phyloP scores from a whole-genome alignment of 92 coral and sea anemone species.

The Muricea muricata region DNA sequence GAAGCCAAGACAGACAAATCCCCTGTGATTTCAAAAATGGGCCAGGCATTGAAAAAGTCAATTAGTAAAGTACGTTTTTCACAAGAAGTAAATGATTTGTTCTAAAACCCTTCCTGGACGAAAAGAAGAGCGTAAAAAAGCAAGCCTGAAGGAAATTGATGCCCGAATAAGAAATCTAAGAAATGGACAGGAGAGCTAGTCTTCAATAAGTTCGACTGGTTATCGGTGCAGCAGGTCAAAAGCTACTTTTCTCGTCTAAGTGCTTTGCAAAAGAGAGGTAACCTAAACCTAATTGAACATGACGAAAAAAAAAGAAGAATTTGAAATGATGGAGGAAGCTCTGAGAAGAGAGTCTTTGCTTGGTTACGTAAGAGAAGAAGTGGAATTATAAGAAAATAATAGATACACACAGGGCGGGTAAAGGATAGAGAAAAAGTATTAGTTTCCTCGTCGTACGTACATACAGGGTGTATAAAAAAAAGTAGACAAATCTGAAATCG shows the following conservation, averaged over 20 bases:
- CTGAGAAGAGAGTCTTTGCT: not conserved
- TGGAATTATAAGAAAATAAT: no score
- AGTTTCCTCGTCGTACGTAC: no score
- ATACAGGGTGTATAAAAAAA: no score
- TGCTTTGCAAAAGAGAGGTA: not conserved
- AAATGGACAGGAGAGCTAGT: conserved; percentile 26
- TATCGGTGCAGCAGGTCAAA: conserved; percentile 40
- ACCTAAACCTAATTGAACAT: not conserved
- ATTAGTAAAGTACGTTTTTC: conserved; percentile 13
- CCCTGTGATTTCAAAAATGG: conserved; percentile 31
- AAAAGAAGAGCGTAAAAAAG: conserved; percentile 59
- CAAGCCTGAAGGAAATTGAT: conserved; percentile 50
- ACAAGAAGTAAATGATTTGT: conserved; percentile 35
- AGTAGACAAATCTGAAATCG: no score
- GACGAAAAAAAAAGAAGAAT: not conserved
- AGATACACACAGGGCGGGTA: no score
- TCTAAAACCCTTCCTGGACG: conserved; percentile 41
- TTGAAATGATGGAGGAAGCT: not conserved
- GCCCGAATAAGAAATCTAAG: conserved; percentile 35
- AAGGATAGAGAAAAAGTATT: no score
- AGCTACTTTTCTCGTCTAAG: conserved; percentile 54
- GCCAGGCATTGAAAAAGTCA: conserved; percentile 58
- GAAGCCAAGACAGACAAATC: no score
- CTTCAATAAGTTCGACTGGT: conserved; percentile 51
- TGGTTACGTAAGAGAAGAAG: no score